Base-by-base conservation (phyloP, 2,888 invertebrate species). In the Drosophila picticornis region DNA sequence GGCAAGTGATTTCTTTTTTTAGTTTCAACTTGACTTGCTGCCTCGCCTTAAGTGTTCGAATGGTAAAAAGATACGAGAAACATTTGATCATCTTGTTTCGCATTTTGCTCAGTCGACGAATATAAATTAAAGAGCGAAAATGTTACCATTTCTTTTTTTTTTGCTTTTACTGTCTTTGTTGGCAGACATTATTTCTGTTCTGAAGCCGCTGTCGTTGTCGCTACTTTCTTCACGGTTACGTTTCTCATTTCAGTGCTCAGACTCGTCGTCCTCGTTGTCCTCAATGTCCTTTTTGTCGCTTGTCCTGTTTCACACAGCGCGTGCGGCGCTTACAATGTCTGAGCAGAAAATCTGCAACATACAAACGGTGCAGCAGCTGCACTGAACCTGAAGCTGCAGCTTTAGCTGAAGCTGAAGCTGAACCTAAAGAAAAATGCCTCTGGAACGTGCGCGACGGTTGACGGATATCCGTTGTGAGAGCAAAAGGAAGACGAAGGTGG, bases 121-220 rank as follows among this genome's bases (percentile, higher is more conserved):
- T 80, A 86, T 85, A 83, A 85, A 83, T 87, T 84, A 84, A 86
- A 79, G 77, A 74, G 76, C 68, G 68, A 77, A 81, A 85, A 83
- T 84, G 80, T 80, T 87, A 77, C 80, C 80, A 75, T 75, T 71
- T 74, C n/a, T 19, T 19, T 16, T 27, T 46, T 27, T 25, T 1
- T 38, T 56, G 13, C 27, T 38, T 13, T 77, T 50, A 68, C 57
- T 61, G 73, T 72, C 74, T 81, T 79, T 77, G 75, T 83, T 77
- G 66, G 51, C 57, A 50, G 34, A 34, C 57, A 22, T 61, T 51
- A 25, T 46, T 66, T 68, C 58, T 61, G 56, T 70, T 70, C 25
- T 67, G 58, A 51, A 61, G 38, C 57, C 38, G 52, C 48, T 52
- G 29, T 63, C 38, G 52, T 61, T 61, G 36, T n/a, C 58, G n/a